Evolutionary conservation across 2,113 vertebrate genomes (phyloP).

Genomic region (Solea solea): DNA sequence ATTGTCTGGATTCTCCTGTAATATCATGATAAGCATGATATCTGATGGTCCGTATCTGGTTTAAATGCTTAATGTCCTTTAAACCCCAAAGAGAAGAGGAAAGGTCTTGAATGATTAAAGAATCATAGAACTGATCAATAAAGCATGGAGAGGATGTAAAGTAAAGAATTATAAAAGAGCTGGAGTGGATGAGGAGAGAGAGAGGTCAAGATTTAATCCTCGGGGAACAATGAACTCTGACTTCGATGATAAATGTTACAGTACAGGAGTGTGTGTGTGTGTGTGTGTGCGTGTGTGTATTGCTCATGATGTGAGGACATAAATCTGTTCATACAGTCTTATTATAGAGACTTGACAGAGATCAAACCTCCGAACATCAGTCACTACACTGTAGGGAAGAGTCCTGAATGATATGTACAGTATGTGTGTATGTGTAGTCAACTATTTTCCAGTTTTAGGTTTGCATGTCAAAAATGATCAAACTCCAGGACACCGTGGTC

Average conservation of each 20-base stretch:
- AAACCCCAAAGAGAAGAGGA: constrained; percentile 22
- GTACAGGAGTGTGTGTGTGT: neutral
- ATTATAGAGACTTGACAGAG: too few species aligned
- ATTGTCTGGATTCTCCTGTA: too few species aligned
- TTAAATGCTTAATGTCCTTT: constrained; percentile 51
- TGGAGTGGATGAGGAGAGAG: constrained; percentile 19
- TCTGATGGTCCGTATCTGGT: constrained; percentile 28
- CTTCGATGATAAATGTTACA: constrained; percentile 27
- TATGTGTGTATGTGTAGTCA: too few species aligned
- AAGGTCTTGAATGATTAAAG: constrained; percentile 53
- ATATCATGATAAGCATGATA: neutral
- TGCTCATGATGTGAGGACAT: neutral
- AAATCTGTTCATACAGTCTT: too few species aligned
- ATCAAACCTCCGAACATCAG: too few species aligned
- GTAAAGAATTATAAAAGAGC: constrained; percentile 21
- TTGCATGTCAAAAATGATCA: too few species aligned
- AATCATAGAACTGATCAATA: constrained; percentile 67
- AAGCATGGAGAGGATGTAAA: constrained; percentile 41
- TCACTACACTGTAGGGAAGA: too few species aligned
- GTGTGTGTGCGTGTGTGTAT: neutral
- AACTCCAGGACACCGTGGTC: too few species aligned
- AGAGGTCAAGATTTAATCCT: constrained; percentile 45
- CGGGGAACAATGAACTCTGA: constrained; percentile 31
- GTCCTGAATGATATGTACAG: too few species aligned
- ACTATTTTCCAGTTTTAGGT: too few species aligned